These are phyloP conservation scores for Hafferia zeledoni DNA, from an alignment of 2,797 vertebrate genomes.

Conservation along the genomic window DNA sequence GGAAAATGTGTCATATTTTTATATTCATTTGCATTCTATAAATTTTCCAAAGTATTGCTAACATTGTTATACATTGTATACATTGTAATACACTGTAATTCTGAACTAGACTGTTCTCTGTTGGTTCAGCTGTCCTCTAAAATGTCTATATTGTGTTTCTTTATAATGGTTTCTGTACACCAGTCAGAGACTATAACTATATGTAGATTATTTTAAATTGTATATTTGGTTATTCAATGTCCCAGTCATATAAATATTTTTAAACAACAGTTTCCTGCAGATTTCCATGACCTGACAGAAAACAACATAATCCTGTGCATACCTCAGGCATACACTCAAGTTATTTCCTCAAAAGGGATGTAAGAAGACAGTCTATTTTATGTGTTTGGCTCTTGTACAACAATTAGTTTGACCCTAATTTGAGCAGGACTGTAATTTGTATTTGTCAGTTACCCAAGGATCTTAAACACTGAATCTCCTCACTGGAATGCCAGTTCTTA, in stretches of 20 bases:
- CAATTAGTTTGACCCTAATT: not conserved
- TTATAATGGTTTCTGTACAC: not conserved
- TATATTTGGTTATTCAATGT: not conserved
- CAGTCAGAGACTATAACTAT: not conserved
- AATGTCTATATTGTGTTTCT: not conserved
- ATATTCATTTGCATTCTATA: not conserved
- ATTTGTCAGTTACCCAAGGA: not conserved
- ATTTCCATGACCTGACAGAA: not conserved
- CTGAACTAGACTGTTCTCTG: not conserved
- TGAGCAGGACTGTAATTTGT: not conserved
- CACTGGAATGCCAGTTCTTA: not conserved
- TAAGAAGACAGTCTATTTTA: not conserved
- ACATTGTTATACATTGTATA: not conserved
- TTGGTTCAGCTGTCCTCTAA: not conserved
- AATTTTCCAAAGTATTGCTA: not conserved
- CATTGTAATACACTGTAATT: not conserved
- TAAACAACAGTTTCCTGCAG: not conserved
- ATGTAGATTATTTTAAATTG: not conserved
- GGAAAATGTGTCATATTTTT: not conserved
- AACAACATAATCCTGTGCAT: not conserved
- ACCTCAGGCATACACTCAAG: not conserved
- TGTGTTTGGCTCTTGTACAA: not conserved
- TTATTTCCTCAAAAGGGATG: not conserved
- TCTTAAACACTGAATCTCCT: not conserved
- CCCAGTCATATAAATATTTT: not conserved